Evolutionary conservation across 2,888 invertebrate genomes (phyloP).

Genomic region (Deilephila porcellus): DNA sequence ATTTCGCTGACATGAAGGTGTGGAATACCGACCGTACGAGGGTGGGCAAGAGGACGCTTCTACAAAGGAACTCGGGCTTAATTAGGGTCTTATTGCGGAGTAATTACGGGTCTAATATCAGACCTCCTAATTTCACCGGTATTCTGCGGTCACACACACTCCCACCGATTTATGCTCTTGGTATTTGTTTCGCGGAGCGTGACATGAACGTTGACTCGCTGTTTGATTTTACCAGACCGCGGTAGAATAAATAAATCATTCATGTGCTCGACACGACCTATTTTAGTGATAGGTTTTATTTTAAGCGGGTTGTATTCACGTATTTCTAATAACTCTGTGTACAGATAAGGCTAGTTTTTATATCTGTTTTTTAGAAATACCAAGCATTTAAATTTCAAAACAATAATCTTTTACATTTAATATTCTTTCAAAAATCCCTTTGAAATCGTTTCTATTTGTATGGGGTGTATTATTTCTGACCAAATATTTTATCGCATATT

Average conservation of each 20-base stretch:
- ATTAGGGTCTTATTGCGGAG: conserved; percentile 23
- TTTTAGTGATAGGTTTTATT: background rate
- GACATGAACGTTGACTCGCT: background rate
- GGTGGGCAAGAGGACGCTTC: background rate
- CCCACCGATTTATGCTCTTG: conserved; percentile 1
- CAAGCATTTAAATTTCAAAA: background rate
- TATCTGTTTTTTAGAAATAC: background rate
- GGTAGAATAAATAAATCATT: background rate
- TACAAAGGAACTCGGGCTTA: conserved; percentile 18
- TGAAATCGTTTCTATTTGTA: background rate
- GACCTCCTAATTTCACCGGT: conserved; percentile 14
- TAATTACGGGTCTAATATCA: conserved; percentile 23
- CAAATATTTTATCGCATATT: background rate
- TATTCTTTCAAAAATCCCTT: background rate
- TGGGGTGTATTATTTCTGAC: background rate
- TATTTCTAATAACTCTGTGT: no score
- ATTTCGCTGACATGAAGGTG: conserved; percentile 6
- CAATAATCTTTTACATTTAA: background rate
- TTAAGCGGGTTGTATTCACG: background rate
- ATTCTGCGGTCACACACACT: background rate
- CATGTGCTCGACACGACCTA: background rate
- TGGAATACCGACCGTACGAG: background rate
- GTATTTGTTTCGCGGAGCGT: background rate
- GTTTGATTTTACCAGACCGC: background rate
- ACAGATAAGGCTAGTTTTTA: no score